Conservation (phyloP, 1,140 invertebrate genomes). For the Lanistes nyassanus region DNA sequence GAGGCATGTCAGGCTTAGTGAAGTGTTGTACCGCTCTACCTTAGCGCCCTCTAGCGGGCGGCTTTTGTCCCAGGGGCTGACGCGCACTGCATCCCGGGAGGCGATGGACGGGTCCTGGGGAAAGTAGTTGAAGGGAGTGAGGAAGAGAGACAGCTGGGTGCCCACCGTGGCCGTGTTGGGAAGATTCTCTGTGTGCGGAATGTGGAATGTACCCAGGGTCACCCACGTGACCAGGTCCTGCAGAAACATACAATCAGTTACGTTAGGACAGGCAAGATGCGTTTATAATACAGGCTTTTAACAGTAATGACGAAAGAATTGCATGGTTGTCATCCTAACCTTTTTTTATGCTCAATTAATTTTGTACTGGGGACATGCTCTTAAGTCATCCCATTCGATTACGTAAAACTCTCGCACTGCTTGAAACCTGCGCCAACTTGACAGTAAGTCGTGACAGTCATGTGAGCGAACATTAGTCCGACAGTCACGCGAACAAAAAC, state of each 20-base stretch:
- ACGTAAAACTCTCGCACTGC: no score
- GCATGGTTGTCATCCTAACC: no score
- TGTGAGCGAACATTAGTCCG: no score
- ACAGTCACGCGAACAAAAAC: no score
- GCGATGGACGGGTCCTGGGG: constrained; percentile 51
- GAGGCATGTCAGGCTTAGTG: constrained; percentile 12
- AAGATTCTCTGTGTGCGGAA: constrained; percentile 55
- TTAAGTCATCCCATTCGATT: no score
- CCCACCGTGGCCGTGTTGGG: constrained; percentile 51
- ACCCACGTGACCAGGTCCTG: constrained; percentile 61
- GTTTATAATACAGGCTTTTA: no score
- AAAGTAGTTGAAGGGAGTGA: constrained; percentile 60
- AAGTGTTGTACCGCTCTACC: constrained; percentile 37
- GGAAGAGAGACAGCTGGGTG: constrained; percentile 42
- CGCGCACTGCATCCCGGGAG: constrained; percentile 44
- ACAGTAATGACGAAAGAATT: no score
- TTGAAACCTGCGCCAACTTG: no score
- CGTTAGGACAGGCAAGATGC: no score
- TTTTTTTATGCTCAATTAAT: no score
- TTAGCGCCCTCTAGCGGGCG: constrained; percentile 33
- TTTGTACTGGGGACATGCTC: no score
- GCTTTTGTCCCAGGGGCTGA: constrained; percentile 70
- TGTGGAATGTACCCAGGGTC: constrained; percentile 54
- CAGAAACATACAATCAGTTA: constrained; percentile 19
- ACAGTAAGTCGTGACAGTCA: no score